Evolutionary conservation across 2,888 invertebrate genomes (phyloP), one percentile per base, ranked within the genome.

Genomic region (Sesamia inferens): DNA sequence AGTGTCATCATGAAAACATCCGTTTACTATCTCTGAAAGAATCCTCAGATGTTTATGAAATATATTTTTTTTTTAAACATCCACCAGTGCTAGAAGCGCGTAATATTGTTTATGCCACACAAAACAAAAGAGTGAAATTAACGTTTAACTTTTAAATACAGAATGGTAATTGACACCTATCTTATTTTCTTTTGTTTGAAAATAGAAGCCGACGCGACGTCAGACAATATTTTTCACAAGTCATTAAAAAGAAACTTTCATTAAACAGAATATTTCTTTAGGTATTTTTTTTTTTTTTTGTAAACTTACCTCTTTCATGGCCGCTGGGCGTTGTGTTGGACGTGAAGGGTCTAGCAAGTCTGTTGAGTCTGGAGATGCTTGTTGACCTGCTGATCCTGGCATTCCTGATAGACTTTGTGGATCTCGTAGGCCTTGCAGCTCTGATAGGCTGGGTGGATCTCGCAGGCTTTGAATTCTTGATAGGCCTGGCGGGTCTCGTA

Each of bases 41-140:
- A 54, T 65, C 51, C 39, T 65, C 65, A 65, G 65, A 54, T 65
- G 51, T 51, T 51, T 31, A 31, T 65, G 13, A 31, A 24, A 31
- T 24, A 8, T 7, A 13, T 5, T 19, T 31, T 31, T 31, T 31
- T 31, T 31, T 31, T 31, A 47, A 61, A 39, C 5, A 31, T 31
- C 0, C 10, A 44, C 5, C 14, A 10, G 10, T 42, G n/a, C 22
- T 13, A 5, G 0, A 42, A n/a, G n/a, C 2, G n/a, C 14, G n/a
- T 61, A 31, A 31, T 31, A 14, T 22, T n/a, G 14, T 14, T 42
- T n/a, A 62, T n/a, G 8, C 0, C 8, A 22, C 2, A 42, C 14
- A 14, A 62, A 42, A 42, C 5, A 24, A 7, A 42, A 42, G 39
- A 39, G 2, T n/a, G n/a, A 61, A 42, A 61, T 7, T n/a, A 61